Conservation (phyloP, 2,797 vertebrate species). For the Aulostomus chinensis region DNA sequence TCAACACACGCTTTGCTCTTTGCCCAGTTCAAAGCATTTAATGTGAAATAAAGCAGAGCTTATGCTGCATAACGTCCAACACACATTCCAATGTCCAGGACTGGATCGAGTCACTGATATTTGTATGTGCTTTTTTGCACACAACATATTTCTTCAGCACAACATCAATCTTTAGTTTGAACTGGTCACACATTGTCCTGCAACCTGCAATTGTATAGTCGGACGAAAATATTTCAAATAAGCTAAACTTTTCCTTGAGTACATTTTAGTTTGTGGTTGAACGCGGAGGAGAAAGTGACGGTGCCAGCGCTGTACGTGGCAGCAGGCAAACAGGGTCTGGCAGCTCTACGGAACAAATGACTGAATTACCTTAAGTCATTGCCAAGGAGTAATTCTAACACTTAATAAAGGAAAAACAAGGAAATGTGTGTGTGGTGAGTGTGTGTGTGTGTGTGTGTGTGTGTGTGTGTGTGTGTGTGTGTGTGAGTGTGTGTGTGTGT, state of each 20-base stretch:
- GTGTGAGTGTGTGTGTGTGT: conserved; percentile 21
- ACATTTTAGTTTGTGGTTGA: conserved; percentile 44
- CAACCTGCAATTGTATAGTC: conserved; percentile 40
- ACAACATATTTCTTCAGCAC: conserved; percentile 40
- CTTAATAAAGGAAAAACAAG: conserved; percentile 81
- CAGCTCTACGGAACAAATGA: conserved; percentile 82
- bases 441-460: conserved; percentile 23
- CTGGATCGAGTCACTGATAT: conserved; percentile 21
- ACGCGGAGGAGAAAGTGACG: conserved; percentile 46
- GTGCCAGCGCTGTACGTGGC: conserved; percentile 68
- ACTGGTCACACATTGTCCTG: conserved; percentile 38
- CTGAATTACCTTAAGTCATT: conserved; percentile 81
- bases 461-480: conserved; percentile 41
- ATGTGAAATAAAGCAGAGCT: conserved; percentile 55
- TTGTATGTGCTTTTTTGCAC: conserved; percentile 17
- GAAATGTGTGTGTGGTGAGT: conserved; percentile 33
- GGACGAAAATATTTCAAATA: conserved; percentile 36
- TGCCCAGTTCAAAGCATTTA: conserved; percentile 39
- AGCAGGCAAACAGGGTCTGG: conserved; percentile 78
- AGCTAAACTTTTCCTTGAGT: conserved; percentile 33
- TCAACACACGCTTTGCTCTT: conserved; percentile 26
- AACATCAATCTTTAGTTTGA: conserved; percentile 50
- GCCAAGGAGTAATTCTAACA: conserved; percentile 83
- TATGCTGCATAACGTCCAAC: conserved; percentile 32
- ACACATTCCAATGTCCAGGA: conserved; percentile 40